Base-by-base conservation (phyloP, 2,888 invertebrate species). In the Eurytoma californica region DNA sequence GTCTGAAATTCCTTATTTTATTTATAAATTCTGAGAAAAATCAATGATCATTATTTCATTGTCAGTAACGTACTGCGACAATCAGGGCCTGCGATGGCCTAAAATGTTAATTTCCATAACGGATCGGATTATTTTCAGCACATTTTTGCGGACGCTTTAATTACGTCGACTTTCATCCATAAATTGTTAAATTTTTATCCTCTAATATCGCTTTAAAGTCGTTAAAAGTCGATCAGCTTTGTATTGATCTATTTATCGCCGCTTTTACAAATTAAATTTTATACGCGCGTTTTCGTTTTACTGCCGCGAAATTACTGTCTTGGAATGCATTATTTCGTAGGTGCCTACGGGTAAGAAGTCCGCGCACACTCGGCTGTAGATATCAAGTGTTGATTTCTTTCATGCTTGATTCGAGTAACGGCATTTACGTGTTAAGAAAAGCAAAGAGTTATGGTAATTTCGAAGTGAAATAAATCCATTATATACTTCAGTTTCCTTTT, bases 241-340 rank as follows among this genome's bases (percentile, higher is more conserved):
- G 53, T 53, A 61, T 61, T 24, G 51, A 75, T 60, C 60, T 60
- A 39, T 61, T 51, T 68, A 68, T 75, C 66, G 47, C 16, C 53
- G n/a, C 20, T 47, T 61, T 24, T 30, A 61, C 49, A 61, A 75
- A 68, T 75, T 66, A 61, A 75, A 75, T 68, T 75, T 75, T 75
- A 68, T 39, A 30, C 39, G 30, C 53, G 12, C 67, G 24, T 68
- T 74, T 74, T 51, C 66, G 39, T 74, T 74, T 75, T 75, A 75
- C 53, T 75, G n/a, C 51, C 18, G 61, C 16, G 65, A 68, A 75
- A 67, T 58, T 67, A 18, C 74, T 28, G 51, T 51, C 28, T 49
- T 16, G 65, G 74, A 75, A 75, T 67, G 58, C 67, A 51, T 18
- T 39, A 20, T 28, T 60, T 20, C 30, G 14, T 16, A 47, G 14